These are phyloP conservation scores for Tetrax tetrax DNA, from an alignment of 2,113 vertebrate genomes.

Conservation along the genomic window DNA sequence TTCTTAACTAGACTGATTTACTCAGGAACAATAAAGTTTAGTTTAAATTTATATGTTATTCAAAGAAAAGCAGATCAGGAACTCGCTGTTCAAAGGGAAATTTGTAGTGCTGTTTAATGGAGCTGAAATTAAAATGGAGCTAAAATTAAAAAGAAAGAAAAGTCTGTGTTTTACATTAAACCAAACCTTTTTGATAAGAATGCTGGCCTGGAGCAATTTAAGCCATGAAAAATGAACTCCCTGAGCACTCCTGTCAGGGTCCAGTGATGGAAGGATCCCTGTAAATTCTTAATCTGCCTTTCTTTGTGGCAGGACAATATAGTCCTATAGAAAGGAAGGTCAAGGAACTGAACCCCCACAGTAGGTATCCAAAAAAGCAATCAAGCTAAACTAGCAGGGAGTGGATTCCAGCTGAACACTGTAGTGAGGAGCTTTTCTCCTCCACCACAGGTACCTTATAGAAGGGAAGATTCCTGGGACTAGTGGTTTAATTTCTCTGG, in stretches of 20 bases:
- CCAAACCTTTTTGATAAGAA: constrained; percentile 79
- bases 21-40: constrained; percentile 58
- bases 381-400: constrained; percentile 90
- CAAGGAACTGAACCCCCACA: constrained; percentile 82
- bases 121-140: constrained; percentile 57
- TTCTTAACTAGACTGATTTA: constrained; percentile 71
- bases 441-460: constrained; percentile 83
- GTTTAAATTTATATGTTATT: constrained; percentile 54
- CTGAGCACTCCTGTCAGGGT: constrained; percentile 80
- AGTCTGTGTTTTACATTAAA: constrained; percentile 72
- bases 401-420: constrained; percentile 84
- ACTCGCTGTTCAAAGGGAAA: constrained; percentile 56
- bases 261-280: constrained; percentile 86
- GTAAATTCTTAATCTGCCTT: constrained; percentile 91
- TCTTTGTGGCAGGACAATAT: constrained; percentile 82
- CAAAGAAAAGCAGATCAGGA: constrained; percentile 55
- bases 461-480: constrained; percentile 88
- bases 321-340: constrained; percentile 85
- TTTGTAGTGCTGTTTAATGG: constrained; percentile 53
- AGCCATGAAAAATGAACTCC: constrained; percentile 85
- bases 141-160: constrained; percentile 67
- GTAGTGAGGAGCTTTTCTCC: constrained; percentile 83
- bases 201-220: constrained; percentile 78
- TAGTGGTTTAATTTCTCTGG: constrained; percentile 92
- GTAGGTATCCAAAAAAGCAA: constrained; percentile 91